phyloP scores from a whole-genome alignment of 2,113 vertebrate species.

The Hypomesus transpacificus region DNA sequence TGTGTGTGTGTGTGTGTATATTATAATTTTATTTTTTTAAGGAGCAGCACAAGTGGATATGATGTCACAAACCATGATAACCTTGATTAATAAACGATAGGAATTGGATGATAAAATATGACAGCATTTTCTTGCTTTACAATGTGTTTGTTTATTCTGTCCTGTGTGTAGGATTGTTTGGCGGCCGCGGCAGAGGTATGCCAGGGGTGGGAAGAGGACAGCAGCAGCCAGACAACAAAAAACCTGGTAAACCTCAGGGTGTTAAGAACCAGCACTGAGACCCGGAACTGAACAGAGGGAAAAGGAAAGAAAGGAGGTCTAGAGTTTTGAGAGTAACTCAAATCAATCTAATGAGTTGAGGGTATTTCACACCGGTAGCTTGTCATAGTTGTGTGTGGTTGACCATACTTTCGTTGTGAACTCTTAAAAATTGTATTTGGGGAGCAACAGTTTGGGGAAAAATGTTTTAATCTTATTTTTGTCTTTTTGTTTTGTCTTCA shows the following conservation, averaged over 20 bases:
- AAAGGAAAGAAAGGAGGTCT: constrained; percentile 25
- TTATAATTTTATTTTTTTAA: too few relatives aligned
- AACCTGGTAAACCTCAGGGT: constrained; percentile 80
- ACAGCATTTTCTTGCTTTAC: neutral
- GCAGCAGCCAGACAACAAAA: constrained; percentile 86
- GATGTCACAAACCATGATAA: too few relatives aligned
- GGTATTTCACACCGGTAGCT: neutral
- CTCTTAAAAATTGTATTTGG: neutral
- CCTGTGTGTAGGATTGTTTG: constrained; percentile 82
- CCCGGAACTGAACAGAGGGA: constrained; percentile 13
- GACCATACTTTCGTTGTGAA: neutral
- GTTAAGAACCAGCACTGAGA: constrained; percentile 82
- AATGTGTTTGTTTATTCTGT: neutral
- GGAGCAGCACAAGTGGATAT: too few relatives aligned
- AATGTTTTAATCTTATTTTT: constrained; percentile 15
- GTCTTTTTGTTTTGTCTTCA: constrained; percentile 20
- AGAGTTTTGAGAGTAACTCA: constrained; percentile 30
- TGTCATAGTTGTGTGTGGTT: neutral
- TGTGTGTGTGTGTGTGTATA: too few relatives aligned
- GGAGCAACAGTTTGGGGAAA: too few relatives aligned
- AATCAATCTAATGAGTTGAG: neutral
- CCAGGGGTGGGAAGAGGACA: constrained; percentile 77
- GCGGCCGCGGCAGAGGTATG: constrained; percentile 85
- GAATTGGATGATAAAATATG: neutral
- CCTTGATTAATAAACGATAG: too few relatives aligned